Conservation (phyloP, 2,113 vertebrate genomes). For the Felis chaus region DNA sequence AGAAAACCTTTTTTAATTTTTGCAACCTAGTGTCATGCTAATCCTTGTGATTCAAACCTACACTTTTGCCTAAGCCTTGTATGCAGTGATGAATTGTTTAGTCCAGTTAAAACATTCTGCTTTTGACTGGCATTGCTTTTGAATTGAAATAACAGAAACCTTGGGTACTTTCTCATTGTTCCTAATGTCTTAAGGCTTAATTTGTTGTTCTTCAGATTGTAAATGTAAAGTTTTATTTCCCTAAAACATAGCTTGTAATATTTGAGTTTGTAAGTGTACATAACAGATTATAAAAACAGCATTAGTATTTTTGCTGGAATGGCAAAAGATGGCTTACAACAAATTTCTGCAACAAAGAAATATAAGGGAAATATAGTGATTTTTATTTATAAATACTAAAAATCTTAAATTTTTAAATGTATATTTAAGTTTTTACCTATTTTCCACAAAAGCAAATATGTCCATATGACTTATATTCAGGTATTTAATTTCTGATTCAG, state of each 20-base stretch:
- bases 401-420: slow-evolving; percentile 33
- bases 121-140: not conserved
- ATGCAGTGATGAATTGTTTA: not conserved
- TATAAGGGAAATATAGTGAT: not conserved
- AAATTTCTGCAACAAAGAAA: not conserved
- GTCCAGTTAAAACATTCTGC: not conserved
- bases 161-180: not conserved
- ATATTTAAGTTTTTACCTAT: not conserved
- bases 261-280: not conserved
- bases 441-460: not conserved
- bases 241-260: slow-evolving; percentile 25
- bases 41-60: not conserved
- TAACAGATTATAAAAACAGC: not conserved
- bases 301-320: not conserved
- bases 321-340: not conserved
- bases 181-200: not conserved
- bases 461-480: not conserved
- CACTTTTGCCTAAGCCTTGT: not conserved
- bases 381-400: slow-evolving; percentile 10
- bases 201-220: slow-evolving; percentile 1
- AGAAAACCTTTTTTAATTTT: not conserved
- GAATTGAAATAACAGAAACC: not conserved
- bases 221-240: slow-evolving; percentile 9
- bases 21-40: not conserved
- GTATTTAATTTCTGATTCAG: slow-evolving; percentile 17